Base-by-base conservation (phyloP, 2,797 vertebrate species). In the Gambusia yucatana region DNA sequence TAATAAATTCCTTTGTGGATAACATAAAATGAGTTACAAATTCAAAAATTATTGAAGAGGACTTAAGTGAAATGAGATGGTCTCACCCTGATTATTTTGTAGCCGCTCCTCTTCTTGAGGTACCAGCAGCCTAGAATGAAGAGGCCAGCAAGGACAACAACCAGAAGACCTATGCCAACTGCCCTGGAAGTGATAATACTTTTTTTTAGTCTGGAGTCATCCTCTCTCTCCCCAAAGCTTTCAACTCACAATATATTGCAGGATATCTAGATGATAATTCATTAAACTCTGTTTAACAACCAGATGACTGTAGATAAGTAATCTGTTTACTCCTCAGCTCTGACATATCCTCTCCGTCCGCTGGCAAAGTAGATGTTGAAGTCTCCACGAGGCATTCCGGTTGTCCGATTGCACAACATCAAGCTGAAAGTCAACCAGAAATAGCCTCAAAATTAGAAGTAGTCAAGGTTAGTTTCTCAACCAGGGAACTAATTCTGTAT, bases 91-190 rank as follows among this genome's bases (percentile, higher is more conserved):
- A 99, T 95, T 57, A 93, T 95, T 94, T 92, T 97, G 89, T 99
- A 99, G 77, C 98, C 98, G 16, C 90, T 97, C 71, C 97, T 96
- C 83, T 95, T 96, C 88, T 94, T 97, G 80, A 96, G 98, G 86
- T 97, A 98, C 97, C 98, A 99, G 87, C 98, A 99, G 77, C 97
- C 96, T 69, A 98, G 88, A 65, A 98, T 93, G 78, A 98, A 84
- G 76, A 98, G 92, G 79, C 95, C 93, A 28, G 95, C 97, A 78
- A 98, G 93, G 87, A 98, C 94, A 81, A 97, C 91, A 63, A 96
- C 95, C 89, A 99, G 94, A 78, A 98, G 90, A 82, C 95, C 96
- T 79, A 99, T 96, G 3, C 97, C 97, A 50, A 96, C 95, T 0
- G 96, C 96, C 96, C 98, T 99, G 94, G 87, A 90, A 93, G 33